Base-by-base conservation (phyloP, 1,140 invertebrate species). In the Eriosoma lanigerum region DNA sequence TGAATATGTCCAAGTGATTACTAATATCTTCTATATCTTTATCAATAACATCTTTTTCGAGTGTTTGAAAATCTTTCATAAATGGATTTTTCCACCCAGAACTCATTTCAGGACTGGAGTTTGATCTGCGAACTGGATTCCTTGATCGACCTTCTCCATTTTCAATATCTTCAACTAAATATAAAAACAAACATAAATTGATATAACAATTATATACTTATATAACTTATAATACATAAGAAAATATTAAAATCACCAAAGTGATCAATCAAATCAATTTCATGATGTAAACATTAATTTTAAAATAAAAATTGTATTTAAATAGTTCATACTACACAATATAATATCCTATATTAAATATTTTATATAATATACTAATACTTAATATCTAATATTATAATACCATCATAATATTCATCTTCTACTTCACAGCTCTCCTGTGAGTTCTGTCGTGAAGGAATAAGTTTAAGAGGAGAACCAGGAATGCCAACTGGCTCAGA, bases 31-130 rank as follows among this genome's bases (percentile, higher is more conserved):
- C 87, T 60, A 89, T 87, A 68, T 88, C 84, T 84, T 87, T 87
- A 29, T 85, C 72, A 73, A 66, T 46, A 52, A 5, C 3, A 15
- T 88, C 87, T 58, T 85, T 82, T 83, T 81, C 81, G 56, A 83
- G 75, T 9, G 75, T 38, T 38, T 24, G 58, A 26, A 44, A 44
- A 87, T 78, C 87, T 85, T 88, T 87, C 82, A 86, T 86, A 32
- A 90, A 90, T 24, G 91, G 89, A 86, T 91, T 90, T 84, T 93
- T 93, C 92, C 92, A 94, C 83, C 90, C 93, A 8, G 92, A 91
- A 82, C 91, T 93, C 93, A 96, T 95, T 88, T 96, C 94, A 3
- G 94, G 94, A 85, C 93, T 95, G 78, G 94, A 96, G 88, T 95
- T 95, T 19, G 93, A 94, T 73, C 94, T 88, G 4, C 93, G 88